Base-by-base conservation (phyloP, 2,113 vertebrate species). In the Nanorana parkeri region DNA sequence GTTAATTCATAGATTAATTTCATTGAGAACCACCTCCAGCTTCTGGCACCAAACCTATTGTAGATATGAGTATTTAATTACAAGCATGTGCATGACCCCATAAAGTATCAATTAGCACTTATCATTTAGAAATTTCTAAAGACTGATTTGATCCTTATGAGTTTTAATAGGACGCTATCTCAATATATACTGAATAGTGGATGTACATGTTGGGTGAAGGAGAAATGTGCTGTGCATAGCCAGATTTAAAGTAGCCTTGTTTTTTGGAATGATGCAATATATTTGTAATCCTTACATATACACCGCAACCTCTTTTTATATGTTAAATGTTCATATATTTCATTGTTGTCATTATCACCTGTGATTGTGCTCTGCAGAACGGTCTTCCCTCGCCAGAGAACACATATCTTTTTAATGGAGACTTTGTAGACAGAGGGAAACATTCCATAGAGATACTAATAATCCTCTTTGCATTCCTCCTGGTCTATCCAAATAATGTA, bases 401-500 rank as follows among this genome's bases (percentile, higher is more conserved):
- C 3, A 87, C 91, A 0, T 99, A 99, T 2, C 84, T 99, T 76
- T 99, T 99, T 83, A 99, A 99, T 0, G 97, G 98, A 26, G 98
- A 99, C 86, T 99, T 98, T 93, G 97, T 99, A 83, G 98, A 99
- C 88, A 92, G 98, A 87, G 98, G 98, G 61, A 93, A 94, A 84
- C 95, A 96, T 89, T 99, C 97, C 0, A 86, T 96, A 2, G 98
- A 99, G 88, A 92, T 99, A 78, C 88, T 99, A 58, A 89, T 97
- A 83, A 92, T 98, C 84, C 90, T 99, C 24, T 95, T 98, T 85
- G 92, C 95, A 60, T 96, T 95, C 90, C 91, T 97, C 65, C 93
- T 99, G 68, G 92, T 99, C 41, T 99, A 96, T 78, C 97, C 97
- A 0, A 95, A 95, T 84, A 90, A 97, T 87, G 88, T 99, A 87